These are phyloP conservation scores for Carabus problematicus DNA, from an alignment of 2,888 invertebrate genomes.

Conservation along the genomic window DNA sequence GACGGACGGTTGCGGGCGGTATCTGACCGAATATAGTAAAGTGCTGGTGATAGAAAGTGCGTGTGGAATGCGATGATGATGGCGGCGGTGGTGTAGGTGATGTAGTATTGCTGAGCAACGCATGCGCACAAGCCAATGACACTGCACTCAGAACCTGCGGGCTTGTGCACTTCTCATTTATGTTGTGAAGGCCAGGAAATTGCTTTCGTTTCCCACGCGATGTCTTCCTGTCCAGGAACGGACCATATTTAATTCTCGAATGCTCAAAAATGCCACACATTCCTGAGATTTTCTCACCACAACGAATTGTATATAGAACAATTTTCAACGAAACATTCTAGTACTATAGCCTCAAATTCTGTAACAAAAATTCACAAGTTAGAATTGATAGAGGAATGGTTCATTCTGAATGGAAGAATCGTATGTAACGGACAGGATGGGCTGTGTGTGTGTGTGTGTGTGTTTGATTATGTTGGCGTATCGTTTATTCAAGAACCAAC, in stretches of 20 bases:
- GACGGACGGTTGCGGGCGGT: neutral
- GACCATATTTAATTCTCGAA: neutral
- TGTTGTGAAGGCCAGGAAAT: constrained; percentile 24
- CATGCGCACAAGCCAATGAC: constrained; percentile 12
- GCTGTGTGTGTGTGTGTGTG: too few relatives aligned
- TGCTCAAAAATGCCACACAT: too few relatives aligned
- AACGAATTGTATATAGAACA: too few relatives aligned
- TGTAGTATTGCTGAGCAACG: constrained; percentile 4
- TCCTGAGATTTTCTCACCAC: too few relatives aligned
- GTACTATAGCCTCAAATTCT: too few relatives aligned
- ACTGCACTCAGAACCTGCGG: neutral
- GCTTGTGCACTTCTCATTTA: neutral
- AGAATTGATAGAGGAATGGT: too few relatives aligned
- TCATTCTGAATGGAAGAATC: too few relatives aligned
- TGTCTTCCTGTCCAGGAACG: constrained; percentile 17
- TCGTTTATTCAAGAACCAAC: too few relatives aligned
- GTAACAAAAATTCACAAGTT: too few relatives aligned
- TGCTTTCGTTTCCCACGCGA: constrained; percentile 34
- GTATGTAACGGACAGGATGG: too few relatives aligned
- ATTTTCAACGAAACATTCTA: too few relatives aligned
- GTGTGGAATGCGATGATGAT: constrained; percentile 33
- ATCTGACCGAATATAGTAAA: constrained; percentile 18
- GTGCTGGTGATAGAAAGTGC: constrained; percentile 29
- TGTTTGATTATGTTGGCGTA: too few relatives aligned
- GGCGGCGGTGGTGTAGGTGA: constrained; percentile 8